Conservation (phyloP, 2,113 vertebrate species). For the Otocyon megalotis region DNA sequence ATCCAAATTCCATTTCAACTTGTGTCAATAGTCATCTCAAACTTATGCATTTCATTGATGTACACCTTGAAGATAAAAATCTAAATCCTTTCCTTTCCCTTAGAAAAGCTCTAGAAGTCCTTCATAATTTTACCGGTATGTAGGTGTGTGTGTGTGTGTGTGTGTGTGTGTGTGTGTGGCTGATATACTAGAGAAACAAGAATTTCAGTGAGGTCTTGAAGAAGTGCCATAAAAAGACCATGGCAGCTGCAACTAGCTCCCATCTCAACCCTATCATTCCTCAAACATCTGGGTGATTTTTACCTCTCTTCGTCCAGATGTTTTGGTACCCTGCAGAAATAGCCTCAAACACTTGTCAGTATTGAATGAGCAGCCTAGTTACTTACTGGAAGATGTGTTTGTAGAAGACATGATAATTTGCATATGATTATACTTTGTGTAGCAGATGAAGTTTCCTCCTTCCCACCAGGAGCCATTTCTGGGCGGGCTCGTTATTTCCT, state of each 20-base stretch:
- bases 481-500: slow-evolving; percentile 46
- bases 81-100: not conserved
- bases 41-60: not conserved
- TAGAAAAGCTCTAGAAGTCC: not conserved
- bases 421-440: slow-evolving; percentile 42
- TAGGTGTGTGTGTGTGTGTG: too few species aligned
- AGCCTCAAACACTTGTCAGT: slow-evolving; percentile 51
- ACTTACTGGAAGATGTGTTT: slow-evolving; percentile 58
- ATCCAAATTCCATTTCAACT: slow-evolving; percentile 1
- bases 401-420: slow-evolving; percentile 64
- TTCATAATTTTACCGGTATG: not conserved
- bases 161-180: not conserved
- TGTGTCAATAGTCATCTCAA: not conserved
- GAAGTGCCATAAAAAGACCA: not conserved
- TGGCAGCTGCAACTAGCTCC: not conserved
- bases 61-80: not conserved
- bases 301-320: slow-evolving; percentile 62
- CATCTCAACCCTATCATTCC: slow-evolving; percentile 10
- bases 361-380: slow-evolving; percentile 37
- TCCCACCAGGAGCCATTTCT: slow-evolving; percentile 47
- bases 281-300: slow-evolving; percentile 65
- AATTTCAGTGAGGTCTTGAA: slow-evolving; percentile 8
- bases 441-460: slow-evolving; percentile 23
- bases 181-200: slow-evolving; percentile 27
- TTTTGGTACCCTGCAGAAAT: slow-evolving; percentile 61